Evolutionary conservation across 2,888 invertebrate species (phyloP).

Genomic region (Drosophila mimetica): DNA sequence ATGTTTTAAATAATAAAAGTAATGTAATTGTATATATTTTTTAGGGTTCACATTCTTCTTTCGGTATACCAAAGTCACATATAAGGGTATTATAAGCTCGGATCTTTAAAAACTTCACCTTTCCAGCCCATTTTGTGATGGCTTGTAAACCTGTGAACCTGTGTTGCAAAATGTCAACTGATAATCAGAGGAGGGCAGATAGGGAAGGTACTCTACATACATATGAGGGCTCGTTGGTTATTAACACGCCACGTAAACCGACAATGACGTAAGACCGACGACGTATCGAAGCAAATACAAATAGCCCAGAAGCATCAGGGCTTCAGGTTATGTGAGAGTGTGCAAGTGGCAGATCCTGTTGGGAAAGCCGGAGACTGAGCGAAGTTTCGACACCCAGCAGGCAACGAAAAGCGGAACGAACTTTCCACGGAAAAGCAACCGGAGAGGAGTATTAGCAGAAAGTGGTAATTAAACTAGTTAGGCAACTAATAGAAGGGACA

Average conservation of each 20-base stretch:
- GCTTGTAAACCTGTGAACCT: constrained; percentile 24
- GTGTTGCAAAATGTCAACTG: constrained; percentile 48
- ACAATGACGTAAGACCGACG: constrained; percentile 44
- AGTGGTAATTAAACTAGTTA: constrained; percentile 41
- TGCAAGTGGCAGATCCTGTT: constrained; percentile 37
- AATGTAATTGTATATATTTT: too few species aligned
- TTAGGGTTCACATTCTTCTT: not conserved
- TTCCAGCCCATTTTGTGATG: not conserved
- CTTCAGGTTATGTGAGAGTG: not conserved
- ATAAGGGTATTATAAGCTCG: not conserved
- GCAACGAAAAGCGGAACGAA: constrained; percentile 15
- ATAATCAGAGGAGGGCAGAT: constrained; percentile 39
- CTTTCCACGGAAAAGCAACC: constrained; percentile 15
- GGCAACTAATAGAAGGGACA: constrained; percentile 27
- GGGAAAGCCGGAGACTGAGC: constrained; percentile 6
- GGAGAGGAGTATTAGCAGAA: constrained; percentile 11
- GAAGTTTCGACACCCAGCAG: constrained; percentile 35
- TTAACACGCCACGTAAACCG: constrained; percentile 60
- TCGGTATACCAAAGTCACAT: not conserved
- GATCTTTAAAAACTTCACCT: not conserved
- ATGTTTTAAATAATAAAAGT: too few species aligned
- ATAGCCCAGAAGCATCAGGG: constrained; percentile 10
- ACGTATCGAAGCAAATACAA: constrained; percentile 35
- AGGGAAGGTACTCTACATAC: not conserved
- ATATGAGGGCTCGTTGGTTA: constrained; percentile 47